These are phyloP conservation scores for Cyclargus thomasi DNA, from an alignment of 1,140 invertebrate genomes.

Conservation along the genomic window DNA sequence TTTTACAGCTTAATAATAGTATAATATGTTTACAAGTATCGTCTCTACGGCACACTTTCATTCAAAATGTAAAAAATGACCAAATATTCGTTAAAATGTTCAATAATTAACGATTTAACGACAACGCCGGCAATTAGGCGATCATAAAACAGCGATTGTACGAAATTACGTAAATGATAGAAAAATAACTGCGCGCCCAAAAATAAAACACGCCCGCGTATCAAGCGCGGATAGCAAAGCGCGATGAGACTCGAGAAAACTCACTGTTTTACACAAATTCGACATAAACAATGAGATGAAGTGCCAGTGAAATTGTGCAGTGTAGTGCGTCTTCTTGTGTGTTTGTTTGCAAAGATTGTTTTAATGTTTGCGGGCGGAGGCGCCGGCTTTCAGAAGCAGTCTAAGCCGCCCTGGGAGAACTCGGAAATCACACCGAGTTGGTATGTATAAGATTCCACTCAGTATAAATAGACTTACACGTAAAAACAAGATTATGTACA, in stretches of 20 bases:
- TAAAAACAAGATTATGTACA: too few relatives aligned
- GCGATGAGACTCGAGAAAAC: slow-evolving; percentile 45
- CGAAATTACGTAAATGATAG: slow-evolving; percentile 59
- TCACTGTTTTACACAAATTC: slow-evolving; percentile 43
- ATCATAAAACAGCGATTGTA: slow-evolving; percentile 38
- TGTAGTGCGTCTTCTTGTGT: not conserved
- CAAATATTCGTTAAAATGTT: not conserved
- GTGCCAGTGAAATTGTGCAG: not conserved
- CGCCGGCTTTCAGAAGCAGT: slow-evolving; percentile 62
- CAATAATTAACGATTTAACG: slow-evolving; percentile 21
- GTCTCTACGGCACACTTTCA: too few relatives aligned
- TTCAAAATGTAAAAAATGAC: not conserved
- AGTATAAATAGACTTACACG: too few relatives aligned
- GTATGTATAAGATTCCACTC: slow-evolving; percentile 33
- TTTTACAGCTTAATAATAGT: too few relatives aligned
- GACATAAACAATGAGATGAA: slow-evolving; percentile 17
- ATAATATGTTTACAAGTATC: too few relatives aligned
- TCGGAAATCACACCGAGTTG: slow-evolving; percentile 47
- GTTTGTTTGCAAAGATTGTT: not conserved
- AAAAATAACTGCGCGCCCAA: slow-evolving; percentile 48
- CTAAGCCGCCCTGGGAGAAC: slow-evolving; percentile 64
- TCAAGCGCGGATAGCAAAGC: slow-evolving; percentile 35
- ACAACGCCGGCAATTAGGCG: slow-evolving; percentile 30
- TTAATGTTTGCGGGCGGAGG: slow-evolving; percentile 60
- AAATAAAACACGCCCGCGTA: slow-evolving; percentile 59